A percentile compares a stretch with the other conserved stretches of the same genome.
phyloP scores from a whole-genome alignment of 2,888 invertebrate genomes.

The Chloromyia formosa region DNA sequence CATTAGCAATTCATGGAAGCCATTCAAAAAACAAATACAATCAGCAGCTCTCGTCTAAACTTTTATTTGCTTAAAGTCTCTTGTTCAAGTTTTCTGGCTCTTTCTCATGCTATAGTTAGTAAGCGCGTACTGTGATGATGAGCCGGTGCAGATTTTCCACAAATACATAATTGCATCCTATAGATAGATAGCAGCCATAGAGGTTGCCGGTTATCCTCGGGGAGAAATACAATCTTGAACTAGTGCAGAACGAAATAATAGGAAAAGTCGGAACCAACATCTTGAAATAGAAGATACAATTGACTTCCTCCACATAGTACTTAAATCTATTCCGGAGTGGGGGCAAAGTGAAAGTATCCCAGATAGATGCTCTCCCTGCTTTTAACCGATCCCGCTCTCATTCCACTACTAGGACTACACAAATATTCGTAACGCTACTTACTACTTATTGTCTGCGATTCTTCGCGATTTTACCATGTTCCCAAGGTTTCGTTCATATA shows the following conservation, averaged over 20 bases:
- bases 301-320: slow-evolving; percentile 15
- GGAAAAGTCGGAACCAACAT: slow-evolving; percentile 15
- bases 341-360: not conserved
- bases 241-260: not conserved
- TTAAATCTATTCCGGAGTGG: slow-evolving; percentile 14
- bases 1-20: slow-evolving; percentile 49
- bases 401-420: slow-evolving; percentile 21
- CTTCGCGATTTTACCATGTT: slow-evolving; percentile 27
- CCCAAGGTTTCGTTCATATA: not conserved
- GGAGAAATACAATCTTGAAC: not conserved
- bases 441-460: slow-evolving; percentile 33
- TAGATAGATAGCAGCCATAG: not conserved
- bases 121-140: not conserved
- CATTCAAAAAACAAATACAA: slow-evolving; percentile 48
- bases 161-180: not conserved
- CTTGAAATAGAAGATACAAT: slow-evolving; percentile 31
- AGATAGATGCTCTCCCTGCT: not conserved
- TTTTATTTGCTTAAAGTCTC: slow-evolving; percentile 49
- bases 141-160: not conserved
- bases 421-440: slow-evolving; percentile 22
- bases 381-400: not conserved
- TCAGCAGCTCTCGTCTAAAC: slow-evolving; percentile 45
- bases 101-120: not conserved
- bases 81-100: not conserved
- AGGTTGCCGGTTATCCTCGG: not conserved